Percentiles rank a stretch among this genome's conserved stretches.
Conservation (phyloP, 2,113 vertebrate species). For the Peucedramus taeniatus region DNA sequence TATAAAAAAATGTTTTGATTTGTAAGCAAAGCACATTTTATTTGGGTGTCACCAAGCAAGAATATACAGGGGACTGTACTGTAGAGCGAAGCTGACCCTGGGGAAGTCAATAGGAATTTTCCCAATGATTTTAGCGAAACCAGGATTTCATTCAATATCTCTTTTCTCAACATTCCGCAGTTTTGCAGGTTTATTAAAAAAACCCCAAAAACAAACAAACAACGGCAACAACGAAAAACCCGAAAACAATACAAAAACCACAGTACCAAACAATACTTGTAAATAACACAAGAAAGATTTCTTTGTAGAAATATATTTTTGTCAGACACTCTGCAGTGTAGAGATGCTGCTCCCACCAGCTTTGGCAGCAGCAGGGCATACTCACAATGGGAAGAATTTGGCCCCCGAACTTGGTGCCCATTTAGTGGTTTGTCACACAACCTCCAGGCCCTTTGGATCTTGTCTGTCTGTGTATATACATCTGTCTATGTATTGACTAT, state of each 20-base stretch:
- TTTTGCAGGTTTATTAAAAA: not conserved
- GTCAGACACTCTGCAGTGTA: not conserved
- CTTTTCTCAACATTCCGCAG: not conserved
- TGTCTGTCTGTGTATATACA: not conserved
- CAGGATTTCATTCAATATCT: not conserved
- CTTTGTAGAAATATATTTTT: not conserved
- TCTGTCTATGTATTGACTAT: not conserved
- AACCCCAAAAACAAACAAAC: no score
- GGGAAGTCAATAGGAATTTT: not conserved
- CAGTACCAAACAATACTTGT: not conserved
- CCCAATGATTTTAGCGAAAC: not conserved
- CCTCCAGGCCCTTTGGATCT: not conserved
- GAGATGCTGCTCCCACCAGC: not conserved
- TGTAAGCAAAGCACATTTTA: conserved; percentile 33
- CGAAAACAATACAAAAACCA: not conserved
- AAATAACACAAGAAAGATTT: not conserved
- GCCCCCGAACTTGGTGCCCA: not conserved
- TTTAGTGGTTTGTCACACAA: not conserved
- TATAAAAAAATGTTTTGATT: not conserved
- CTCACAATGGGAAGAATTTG: not conserved
- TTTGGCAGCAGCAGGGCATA: not conserved
- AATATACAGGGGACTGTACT: not conserved
- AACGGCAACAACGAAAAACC: not conserved
- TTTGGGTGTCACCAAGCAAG: conserved; percentile 9
- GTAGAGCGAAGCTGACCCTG: not conserved